These are phyloP conservation scores for Drosophila miranda DNA, from an alignment of 1,140 invertebrate species.

Conservation along the genomic window DNA sequence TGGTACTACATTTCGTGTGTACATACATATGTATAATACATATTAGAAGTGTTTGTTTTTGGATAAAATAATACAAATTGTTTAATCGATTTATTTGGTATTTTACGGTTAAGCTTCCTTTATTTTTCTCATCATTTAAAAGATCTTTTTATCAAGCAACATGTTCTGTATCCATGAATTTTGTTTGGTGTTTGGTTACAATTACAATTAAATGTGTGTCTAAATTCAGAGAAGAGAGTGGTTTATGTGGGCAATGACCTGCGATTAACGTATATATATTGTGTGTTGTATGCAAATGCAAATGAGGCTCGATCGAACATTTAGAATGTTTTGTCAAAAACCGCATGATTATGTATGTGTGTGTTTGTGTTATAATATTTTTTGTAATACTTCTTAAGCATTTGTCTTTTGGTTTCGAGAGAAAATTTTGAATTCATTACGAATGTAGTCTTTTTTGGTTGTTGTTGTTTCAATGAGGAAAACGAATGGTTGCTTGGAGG, in stretches of 20 bases:
- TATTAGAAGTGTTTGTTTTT: no score
- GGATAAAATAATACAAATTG: not conserved
- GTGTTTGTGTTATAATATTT: conserved; percentile 21
- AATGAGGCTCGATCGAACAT: conserved; percentile 73
- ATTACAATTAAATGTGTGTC: conserved; percentile 26
- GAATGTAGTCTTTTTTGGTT: conserved; percentile 66
- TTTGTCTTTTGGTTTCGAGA: conserved; percentile 76
- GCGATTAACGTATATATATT: conserved; percentile 60
- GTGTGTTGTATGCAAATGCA: conserved; percentile 63
- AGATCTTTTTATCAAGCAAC: conserved; percentile 78
- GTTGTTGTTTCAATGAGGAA: conserved; percentile 14
- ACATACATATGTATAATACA: no score
- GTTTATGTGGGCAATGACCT: conserved; percentile 10
- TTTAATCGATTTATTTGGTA: conserved; percentile 22
- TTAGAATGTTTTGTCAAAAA: conserved; percentile 73
- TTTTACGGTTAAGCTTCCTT: conserved; percentile 80
- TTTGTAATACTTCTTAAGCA: conserved; percentile 79
- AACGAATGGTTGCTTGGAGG: not conserved
- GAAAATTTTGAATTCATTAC: conserved; percentile 74
- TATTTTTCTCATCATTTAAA: conserved; percentile 79
- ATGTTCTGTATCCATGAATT: conserved; percentile 65
- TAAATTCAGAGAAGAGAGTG: conserved; percentile 64
- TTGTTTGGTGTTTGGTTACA: conserved; percentile 59
- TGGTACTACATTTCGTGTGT: no score
- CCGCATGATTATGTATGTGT: conserved; percentile 65